phyloP scores from a whole-genome alignment of 30 jellyfish, hydroid and myxozoan species.

The Aurelia aurita region DNA sequence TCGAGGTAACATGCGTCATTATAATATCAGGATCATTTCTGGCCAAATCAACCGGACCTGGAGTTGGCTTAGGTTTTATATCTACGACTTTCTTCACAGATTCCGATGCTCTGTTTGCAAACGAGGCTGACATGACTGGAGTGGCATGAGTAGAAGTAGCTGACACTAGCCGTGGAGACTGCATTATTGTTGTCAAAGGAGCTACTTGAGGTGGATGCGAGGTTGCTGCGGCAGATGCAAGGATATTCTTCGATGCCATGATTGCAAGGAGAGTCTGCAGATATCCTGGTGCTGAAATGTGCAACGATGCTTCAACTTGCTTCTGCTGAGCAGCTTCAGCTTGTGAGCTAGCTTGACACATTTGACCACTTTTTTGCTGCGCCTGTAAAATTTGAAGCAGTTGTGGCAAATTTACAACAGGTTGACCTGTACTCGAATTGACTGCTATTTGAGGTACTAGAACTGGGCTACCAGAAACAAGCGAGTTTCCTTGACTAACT shows the following conservation, averaged over 20 bases:
- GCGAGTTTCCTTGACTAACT: constrained; percentile 26
- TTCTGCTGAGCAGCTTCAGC: constrained; percentile 7
- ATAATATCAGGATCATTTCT: constrained; percentile 15
- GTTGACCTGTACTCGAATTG: constrained; percentile 18
- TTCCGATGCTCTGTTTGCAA: not conserved
- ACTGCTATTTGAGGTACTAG: constrained; percentile 44
- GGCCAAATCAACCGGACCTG: not conserved
- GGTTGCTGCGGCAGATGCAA: constrained; percentile 12
- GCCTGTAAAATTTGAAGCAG: constrained; percentile 56
- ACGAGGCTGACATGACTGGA: not conserved
- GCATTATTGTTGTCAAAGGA: not conserved
- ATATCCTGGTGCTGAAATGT: constrained; percentile 21
- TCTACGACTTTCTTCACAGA: constrained; percentile 11
- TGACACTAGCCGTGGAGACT: not conserved
- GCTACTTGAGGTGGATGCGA: not conserved
- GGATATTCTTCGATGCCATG: constrained; percentile 34
- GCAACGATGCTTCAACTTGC: constrained; percentile 35
- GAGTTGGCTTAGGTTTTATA: constrained; percentile 33
- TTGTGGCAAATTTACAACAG: constrained; percentile 22
- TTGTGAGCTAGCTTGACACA: not conserved
- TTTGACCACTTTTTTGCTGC: constrained; percentile 36
- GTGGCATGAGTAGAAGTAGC: constrained; percentile 3
- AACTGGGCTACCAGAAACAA: constrained; percentile 58
- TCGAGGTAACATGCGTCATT: constrained; percentile 23
- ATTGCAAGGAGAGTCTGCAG: constrained; percentile 53